A percentile compares a stretch with the other conserved stretches of the same genome.
Conservation (phyloP, 2,888 invertebrate genomes). For the Acrobasis suavella region DNA sequence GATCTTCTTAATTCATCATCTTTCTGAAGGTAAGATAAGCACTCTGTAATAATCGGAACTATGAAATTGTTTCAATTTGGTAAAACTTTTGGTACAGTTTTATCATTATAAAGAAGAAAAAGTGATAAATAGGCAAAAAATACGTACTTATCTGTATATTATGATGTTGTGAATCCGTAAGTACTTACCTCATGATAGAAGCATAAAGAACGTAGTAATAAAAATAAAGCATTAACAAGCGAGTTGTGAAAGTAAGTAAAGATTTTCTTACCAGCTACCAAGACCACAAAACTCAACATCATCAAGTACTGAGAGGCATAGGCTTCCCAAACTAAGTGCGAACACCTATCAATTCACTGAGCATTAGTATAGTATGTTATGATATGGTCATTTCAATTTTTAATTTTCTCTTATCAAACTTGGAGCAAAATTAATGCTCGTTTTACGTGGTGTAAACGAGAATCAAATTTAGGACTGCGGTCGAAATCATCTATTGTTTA, state of each 20-base stretch:
- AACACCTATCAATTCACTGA: constrained; percentile 44
- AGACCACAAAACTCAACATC: constrained; percentile 36
- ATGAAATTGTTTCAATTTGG: no score
- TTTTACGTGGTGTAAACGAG: constrained; percentile 10
- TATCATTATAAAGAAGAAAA: no score
- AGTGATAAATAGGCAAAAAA: no score
- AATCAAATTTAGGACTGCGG: not conserved
- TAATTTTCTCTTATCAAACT: constrained; percentile 65
- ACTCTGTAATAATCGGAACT: no score
- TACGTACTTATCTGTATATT: no score
- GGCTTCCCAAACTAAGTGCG: constrained; percentile 39
- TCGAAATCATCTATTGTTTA: not conserved
- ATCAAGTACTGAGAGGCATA: not conserved
- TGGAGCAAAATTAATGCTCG: constrained; percentile 18
- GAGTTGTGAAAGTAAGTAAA: not conserved
- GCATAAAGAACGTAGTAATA: no score
- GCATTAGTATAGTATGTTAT: constrained; percentile 36
- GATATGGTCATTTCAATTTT: constrained; percentile 67
- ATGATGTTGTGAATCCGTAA: no score
- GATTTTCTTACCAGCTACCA: constrained; percentile 42
- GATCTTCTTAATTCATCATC: no score
- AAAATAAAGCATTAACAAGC: not conserved
- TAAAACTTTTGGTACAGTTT: no score
- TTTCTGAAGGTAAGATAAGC: no score
- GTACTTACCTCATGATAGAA: no score